A percentile compares a stretch with the other conserved stretches of the same genome.
Evolutionary conservation across 2,888 invertebrate species (phyloP).

Genomic region (Macrophya annulata): DNA sequence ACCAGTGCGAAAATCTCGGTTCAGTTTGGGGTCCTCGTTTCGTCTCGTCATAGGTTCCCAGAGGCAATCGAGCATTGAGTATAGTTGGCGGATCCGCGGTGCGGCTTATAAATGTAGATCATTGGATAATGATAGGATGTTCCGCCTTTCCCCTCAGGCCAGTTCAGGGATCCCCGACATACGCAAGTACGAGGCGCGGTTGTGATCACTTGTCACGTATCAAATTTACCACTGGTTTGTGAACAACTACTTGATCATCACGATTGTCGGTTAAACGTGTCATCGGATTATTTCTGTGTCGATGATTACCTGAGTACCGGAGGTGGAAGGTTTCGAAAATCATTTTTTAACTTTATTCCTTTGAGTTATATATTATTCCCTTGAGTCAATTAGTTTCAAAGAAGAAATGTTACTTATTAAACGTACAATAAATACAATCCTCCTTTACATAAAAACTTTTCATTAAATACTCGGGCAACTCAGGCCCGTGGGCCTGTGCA

Average conservation of each 20-base stretch:
- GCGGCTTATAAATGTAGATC: slow-evolving; percentile 68
- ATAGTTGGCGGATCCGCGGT: slow-evolving; percentile 39
- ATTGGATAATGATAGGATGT: slow-evolving; percentile 77
- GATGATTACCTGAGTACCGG: slow-evolving; percentile 5
- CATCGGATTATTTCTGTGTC: not conserved
- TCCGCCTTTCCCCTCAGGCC: slow-evolving; percentile 66
- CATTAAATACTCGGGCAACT: not conserved
- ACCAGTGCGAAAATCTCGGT: slow-evolving; percentile 9
- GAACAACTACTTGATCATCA: slow-evolving; percentile 35
- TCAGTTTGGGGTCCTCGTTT: not conserved
- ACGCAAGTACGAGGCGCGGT: slow-evolving; percentile 28
- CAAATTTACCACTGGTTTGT: slow-evolving; percentile 51
- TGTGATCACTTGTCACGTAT: slow-evolving; percentile 51
- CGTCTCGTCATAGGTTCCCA: slow-evolving; percentile 18
- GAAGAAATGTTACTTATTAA: not conserved
- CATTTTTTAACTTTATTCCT: not conserved
- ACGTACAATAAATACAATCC: not conserved
- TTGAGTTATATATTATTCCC: not conserved
- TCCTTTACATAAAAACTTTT: not conserved
- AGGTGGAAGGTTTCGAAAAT: slow-evolving; percentile 11
- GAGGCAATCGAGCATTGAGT: slow-evolving; percentile 40
- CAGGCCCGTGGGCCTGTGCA: not conserved
- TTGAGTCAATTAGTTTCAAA: not conserved
- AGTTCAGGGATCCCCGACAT: slow-evolving; percentile 5
- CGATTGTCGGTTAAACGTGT: slow-evolving; percentile 47